Conservation (phyloP, 1,140 invertebrate genomes). For the Eumaeus atala region DNA sequence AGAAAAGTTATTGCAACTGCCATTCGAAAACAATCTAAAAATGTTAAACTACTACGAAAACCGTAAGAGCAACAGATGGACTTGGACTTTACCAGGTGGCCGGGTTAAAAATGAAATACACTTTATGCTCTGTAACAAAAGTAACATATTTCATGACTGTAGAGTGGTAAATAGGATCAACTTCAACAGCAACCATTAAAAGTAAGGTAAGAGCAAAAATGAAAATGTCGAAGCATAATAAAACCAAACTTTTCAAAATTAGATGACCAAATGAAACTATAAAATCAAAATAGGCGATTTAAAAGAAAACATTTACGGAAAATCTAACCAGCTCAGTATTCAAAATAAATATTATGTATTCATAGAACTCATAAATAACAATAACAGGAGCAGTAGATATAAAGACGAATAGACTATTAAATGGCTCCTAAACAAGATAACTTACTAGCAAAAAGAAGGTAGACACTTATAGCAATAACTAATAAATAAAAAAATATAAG, state of each 20-base stretch:
- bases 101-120: slow-evolving; percentile 21
- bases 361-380: no score
- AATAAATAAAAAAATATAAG: slow-evolving; percentile 11
- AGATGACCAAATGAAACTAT: no score
- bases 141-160: slow-evolving; percentile 17
- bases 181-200: slow-evolving; percentile 25
- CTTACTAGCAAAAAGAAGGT: neutral
- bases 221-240: neutral
- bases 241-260: no score
- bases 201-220: slow-evolving; percentile 20
- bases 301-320: no score
- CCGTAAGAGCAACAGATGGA: slow-evolving; percentile 14
- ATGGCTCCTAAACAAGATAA: slow-evolving; percentile 5
- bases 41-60: slow-evolving; percentile 18
- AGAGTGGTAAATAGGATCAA: slow-evolving; percentile 20
- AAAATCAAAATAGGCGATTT: no score
- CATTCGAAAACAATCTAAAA: slow-evolving; percentile 17
- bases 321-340: no score
- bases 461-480: slow-evolving; percentile 2
- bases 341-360: no score
- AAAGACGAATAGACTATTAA: neutral
- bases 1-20: slow-evolving; percentile 16
- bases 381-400: neutral
- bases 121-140: slow-evolving; percentile 20
- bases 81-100: slow-evolving; percentile 20